Evolutionary conservation across 2,113 vertebrate species (phyloP).

Genomic region (Nothocercus nigrocapillus): DNA sequence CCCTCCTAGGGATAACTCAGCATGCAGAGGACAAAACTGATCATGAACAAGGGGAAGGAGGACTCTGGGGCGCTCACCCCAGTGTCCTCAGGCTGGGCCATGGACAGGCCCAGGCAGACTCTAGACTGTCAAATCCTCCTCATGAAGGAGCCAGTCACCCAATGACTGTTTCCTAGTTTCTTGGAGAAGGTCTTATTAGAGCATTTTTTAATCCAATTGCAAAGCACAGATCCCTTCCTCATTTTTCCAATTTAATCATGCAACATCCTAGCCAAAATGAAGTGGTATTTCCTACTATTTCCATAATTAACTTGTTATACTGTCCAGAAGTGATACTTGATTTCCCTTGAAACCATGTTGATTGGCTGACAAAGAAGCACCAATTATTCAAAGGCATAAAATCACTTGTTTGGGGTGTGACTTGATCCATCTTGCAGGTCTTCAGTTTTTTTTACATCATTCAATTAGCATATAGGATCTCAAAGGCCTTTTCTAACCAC

Average conservation of each 20-base stretch:
- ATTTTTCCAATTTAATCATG: neutral
- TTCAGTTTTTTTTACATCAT: neutral
- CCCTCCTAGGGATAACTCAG: neutral
- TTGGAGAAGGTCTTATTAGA: neutral
- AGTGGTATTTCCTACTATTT: neutral
- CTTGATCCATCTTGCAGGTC: neutral
- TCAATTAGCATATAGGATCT: neutral
- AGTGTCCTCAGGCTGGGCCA: accelerated
- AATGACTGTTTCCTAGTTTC: neutral
- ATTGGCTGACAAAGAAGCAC: neutral
- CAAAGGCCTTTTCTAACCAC: too few relatives aligned
- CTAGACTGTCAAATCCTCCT: neutral
- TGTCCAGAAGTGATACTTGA: neutral
- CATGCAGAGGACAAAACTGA: neutral
- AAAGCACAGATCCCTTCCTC: neutral
- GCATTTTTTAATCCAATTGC: neutral
- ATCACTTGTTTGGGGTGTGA: neutral
- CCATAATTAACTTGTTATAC: neutral
- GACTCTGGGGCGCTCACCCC: neutral
- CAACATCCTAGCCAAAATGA: neutral
- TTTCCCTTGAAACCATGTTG: neutral
- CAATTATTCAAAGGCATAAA: neutral
- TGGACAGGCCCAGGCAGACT: neutral
- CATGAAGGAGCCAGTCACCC: neutral
- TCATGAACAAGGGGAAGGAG: too few relatives aligned